Evolutionary conservation across 2,113 vertebrate genomes (phyloP), one percentile per base, ranked within the genome.

Genomic region (cattle (Bos taurus)): DNA sequence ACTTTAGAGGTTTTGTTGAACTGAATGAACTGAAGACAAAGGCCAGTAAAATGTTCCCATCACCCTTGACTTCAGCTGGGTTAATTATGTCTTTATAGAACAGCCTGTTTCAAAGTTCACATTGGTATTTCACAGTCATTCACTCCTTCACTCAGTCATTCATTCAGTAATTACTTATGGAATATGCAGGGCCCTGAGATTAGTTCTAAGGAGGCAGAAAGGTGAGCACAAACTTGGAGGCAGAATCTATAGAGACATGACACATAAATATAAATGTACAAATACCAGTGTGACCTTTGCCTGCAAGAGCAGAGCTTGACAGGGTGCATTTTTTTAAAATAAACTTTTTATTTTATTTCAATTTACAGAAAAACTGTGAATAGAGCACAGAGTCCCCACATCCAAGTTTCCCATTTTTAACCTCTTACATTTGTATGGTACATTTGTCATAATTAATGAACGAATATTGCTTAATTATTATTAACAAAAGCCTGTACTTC

Each of bases 1-100:
- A 95, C 94, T 97, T 98, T 48, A 92, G 95, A 97, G 91, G 97
- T 88, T 90, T 86, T 52, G 25, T 78, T 86, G 92, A 97, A 98
- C 95, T 23, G 71, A 86, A 64, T 93, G 96, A 97, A 93, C 96
- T 85, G 40, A 91, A 98, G 85, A 85, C 82, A 82, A 90, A 71
- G 28, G 43, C 46, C 94, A 90, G 30, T n/a, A 78, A 96, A 88
- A 78, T 3, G 10, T 84, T 93, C 56, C 81, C 25, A n/a, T 93
- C 86, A 30, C 81, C 85, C 78, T 77, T 50, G 43, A 54, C 46
- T 92, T 81, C 57, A 19, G 2, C 90, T 9, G 26, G 60, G 43
- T 78, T 67, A 86, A 84, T 89, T 91, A 80, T 23, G 57, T 93
- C 80, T 74, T 93, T 36, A 64, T 26, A 57, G 57, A 86, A 87